Conservation (phyloP, 2,888 invertebrate genomes). For the Acholoe squamosa region DNA sequence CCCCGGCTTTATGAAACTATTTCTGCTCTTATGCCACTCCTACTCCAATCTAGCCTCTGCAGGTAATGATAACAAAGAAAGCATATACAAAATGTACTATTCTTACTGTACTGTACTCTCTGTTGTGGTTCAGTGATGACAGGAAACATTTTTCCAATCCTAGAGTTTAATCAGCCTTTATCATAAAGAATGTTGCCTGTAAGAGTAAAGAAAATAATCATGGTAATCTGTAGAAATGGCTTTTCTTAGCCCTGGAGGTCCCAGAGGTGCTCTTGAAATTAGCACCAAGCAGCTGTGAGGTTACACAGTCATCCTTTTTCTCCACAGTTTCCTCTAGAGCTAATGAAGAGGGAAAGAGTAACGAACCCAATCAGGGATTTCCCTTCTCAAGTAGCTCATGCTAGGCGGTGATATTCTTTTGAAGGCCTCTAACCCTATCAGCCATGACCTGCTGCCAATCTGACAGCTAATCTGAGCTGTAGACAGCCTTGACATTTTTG, state of each 20-base stretch:
- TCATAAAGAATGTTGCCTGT: too few species aligned
- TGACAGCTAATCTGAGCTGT: background rate
- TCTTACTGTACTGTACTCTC: too few species aligned
- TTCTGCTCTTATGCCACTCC: too few species aligned
- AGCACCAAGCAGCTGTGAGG: constrained; percentile 13
- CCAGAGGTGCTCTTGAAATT: background rate
- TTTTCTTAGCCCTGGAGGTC: background rate
- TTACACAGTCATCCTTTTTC: background rate
- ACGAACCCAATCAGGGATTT: constrained; percentile 15
- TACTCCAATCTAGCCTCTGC: too few species aligned
- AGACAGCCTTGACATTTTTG: background rate
- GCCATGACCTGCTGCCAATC: constrained; percentile 18
- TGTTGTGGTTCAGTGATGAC: too few species aligned
- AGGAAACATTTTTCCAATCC: too few species aligned
- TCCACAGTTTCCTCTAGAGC: background rate
- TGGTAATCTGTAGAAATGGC: background rate
- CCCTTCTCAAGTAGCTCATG: background rate
- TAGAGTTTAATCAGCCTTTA: too few species aligned
- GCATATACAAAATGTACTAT: too few species aligned
- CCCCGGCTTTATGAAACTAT: too few species aligned
- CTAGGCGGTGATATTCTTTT: background rate
- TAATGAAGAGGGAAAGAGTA: background rate
- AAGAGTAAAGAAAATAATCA: background rate
- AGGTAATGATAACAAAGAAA: too few species aligned
- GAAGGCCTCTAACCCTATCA: constrained; percentile 29